Conservation (phyloP, 2,888 invertebrate species). For the Tenthredo scrophulariae region DNA sequence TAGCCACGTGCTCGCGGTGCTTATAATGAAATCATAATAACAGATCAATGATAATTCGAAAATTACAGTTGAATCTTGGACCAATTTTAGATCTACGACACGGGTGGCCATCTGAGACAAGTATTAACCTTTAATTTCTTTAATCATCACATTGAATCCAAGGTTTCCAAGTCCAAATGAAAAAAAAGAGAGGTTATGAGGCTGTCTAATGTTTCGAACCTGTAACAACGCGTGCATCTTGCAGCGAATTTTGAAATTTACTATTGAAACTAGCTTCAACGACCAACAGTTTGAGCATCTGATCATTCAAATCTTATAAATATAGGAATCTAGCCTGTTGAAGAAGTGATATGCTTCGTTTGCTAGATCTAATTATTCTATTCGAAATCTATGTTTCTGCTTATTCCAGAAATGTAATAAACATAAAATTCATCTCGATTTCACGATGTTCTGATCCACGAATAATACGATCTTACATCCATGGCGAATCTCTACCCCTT, state of each 20-base stretch:
- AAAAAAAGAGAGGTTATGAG: constrained; percentile 1
- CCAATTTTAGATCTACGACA: not conserved
- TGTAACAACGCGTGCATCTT: not conserved
- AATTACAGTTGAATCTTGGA: not conserved
- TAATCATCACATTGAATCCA: not conserved
- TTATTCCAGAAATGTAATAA: not conserved
- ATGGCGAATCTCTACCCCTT: not conserved
- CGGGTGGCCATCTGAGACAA: not conserved
- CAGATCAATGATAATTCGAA: constrained; percentile 6
- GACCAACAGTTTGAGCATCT: too few species aligned
- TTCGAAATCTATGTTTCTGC: not conserved
- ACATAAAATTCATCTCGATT: not conserved
- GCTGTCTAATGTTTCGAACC: not conserved
- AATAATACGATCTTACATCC: not conserved
- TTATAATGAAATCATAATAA: not conserved
- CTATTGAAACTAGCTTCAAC: not conserved
- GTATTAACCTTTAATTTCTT: not conserved
- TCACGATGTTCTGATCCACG: not conserved
- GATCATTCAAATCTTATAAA: too few species aligned
- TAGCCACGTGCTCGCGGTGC: constrained; percentile 12
- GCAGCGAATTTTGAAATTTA: not conserved
- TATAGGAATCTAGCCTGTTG: not conserved
- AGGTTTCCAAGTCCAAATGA: not conserved
- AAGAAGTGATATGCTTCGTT: not conserved
- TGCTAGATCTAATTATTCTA: not conserved